Conservation (phyloP, 2,888 invertebrate genomes). For the Eristalis tenax region DNA sequence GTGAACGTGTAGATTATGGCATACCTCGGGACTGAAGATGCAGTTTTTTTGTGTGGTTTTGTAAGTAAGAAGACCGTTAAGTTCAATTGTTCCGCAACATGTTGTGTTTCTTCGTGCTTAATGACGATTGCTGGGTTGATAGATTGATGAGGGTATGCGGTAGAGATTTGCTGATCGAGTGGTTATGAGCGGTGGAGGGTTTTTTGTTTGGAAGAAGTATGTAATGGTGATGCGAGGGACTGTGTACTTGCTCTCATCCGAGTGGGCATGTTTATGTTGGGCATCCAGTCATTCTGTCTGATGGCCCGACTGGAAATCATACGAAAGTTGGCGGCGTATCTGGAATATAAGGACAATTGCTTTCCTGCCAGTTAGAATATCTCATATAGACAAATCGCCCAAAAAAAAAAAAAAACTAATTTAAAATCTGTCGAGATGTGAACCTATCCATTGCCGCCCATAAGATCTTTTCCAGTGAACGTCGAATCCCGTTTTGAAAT, state of each 20-base stretch:
- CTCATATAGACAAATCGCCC: no score
- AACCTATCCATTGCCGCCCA: no score
- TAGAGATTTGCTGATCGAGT: neutral
- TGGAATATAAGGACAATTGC: no score
- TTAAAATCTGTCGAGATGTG: no score
- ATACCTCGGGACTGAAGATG: slow-evolving; percentile 21
- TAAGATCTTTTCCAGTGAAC: no score
- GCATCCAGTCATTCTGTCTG: no score
- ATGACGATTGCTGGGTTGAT: neutral
- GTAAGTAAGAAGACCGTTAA: slow-evolving; percentile 39
- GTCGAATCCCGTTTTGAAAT: no score
- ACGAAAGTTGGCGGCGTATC: no score
- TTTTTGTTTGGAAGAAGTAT: neutral
- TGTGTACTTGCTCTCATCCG: neutral
- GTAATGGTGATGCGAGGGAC: neutral
- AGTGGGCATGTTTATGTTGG: no score
- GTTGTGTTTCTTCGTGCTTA: neutral
- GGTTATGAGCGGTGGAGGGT: neutral
- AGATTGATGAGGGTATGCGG: neutral
- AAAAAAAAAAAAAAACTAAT: no score
- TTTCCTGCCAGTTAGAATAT: no score
- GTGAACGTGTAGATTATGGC: slow-evolving; percentile 34
- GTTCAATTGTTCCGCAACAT: neutral
- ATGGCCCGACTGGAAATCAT: no score
- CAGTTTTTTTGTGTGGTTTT: slow-evolving; percentile 25